Conservation (phyloP, 35 echinoderm and acorn worm species). For the Stichopus chloronotus region DNA sequence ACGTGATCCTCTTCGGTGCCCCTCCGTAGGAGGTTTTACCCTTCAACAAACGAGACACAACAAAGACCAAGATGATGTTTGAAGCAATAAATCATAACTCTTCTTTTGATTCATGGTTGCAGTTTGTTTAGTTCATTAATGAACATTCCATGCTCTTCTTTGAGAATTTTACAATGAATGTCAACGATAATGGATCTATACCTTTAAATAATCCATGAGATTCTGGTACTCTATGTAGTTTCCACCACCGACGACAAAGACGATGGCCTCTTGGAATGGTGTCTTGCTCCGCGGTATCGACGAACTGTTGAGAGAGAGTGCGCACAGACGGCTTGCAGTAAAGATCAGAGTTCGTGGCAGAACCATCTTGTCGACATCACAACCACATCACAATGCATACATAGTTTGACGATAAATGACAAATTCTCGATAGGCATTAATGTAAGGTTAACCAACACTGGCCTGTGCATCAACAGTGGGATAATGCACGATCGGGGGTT, state of each 20-base stretch:
- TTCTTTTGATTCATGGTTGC: too few species aligned
- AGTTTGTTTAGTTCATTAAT: too few species aligned
- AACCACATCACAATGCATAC: too few species aligned
- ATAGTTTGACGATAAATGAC: too few species aligned
- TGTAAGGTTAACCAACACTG: too few species aligned
- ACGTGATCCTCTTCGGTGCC: slow-evolving; percentile 74
- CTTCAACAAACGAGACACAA: background rate
- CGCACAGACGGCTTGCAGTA: background rate
- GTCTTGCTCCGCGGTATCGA: slow-evolving; percentile 89
- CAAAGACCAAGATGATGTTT: background rate
- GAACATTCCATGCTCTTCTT: too few species aligned
- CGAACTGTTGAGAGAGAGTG: slow-evolving; percentile 61
- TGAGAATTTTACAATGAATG: too few species aligned
- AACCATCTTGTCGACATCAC: too few species aligned
- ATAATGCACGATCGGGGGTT: too few species aligned
- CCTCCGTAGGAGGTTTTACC: background rate
- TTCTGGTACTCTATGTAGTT: slow-evolving; percentile 98
- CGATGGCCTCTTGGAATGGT: slow-evolving; percentile 92
- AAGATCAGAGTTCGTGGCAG: background rate
- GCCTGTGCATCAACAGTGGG: too few species aligned
- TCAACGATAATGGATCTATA: background rate
- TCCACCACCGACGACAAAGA: slow-evolving; percentile 97
- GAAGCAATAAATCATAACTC: background rate
- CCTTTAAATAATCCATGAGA: slow-evolving; percentile 93
- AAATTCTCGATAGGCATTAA: too few species aligned